Conservation (phyloP, 2,113 vertebrate species). For the Chlorodrepanis virens region DNA sequence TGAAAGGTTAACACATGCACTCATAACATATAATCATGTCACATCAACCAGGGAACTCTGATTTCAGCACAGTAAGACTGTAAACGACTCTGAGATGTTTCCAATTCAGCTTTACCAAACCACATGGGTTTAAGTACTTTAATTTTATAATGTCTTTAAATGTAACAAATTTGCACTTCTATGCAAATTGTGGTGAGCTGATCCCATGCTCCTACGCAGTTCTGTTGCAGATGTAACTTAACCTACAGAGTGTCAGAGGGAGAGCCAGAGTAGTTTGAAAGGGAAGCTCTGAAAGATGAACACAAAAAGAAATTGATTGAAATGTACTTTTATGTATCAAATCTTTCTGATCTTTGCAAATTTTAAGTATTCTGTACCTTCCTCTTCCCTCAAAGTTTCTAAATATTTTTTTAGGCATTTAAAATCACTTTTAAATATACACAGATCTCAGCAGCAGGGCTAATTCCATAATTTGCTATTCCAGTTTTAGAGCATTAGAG, state of each 20-base stretch:
- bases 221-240: background rate
- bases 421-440: constrained; percentile 35
- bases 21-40: constrained; percentile 55
- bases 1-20: constrained; percentile 46
- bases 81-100: background rate
- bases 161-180: background rate
- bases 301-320: constrained; percentile 35
- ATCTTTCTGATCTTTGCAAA: background rate
- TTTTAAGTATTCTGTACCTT: background rate
- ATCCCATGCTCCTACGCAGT: background rate
- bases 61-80: constrained; percentile 23
- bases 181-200: background rate
- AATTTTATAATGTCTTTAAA: constrained; percentile 10
- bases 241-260: background rate
- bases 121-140: background rate
- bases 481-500: background rate
- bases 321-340: background rate
- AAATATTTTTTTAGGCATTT: background rate
- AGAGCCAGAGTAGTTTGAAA: background rate
- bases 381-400: background rate
- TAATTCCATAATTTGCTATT: constrained; percentile 7
- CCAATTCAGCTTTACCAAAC: background rate
- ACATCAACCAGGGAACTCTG: constrained; percentile 29
- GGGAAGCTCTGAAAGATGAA: background rate
- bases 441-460: background rate